These are phyloP conservation scores for Mormyrus proboscirostris DNA, from an alignment of 2,797 vertebrate genomes.

Conservation along the genomic window DNA sequence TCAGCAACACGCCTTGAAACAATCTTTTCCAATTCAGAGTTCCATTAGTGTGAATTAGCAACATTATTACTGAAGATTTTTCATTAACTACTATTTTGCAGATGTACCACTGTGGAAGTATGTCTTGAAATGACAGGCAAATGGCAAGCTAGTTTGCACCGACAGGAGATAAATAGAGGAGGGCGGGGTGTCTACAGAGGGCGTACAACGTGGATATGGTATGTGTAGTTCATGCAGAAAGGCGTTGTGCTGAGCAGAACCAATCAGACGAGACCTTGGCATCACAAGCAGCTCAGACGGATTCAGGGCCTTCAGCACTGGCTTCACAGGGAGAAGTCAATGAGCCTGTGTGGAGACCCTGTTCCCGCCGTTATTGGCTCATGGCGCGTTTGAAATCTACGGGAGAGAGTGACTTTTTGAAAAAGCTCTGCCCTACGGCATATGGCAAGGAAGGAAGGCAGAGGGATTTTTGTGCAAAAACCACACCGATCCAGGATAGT, in stretches of 20 bases:
- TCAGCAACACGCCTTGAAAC: not conserved
- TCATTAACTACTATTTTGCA: not conserved
- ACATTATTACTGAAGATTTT: not conserved
- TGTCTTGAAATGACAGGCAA: not conserved
- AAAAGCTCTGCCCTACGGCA: slow-evolving; percentile 8
- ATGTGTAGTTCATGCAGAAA: not conserved
- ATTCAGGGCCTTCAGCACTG: not conserved
- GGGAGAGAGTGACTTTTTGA: not conserved
- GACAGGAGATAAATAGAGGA: not conserved
- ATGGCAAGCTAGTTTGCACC: not conserved
- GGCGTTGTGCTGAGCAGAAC: not conserved
- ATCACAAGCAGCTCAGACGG: slow-evolving; percentile 6
- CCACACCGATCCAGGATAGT: slow-evolving; percentile 30
- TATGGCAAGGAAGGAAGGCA: not conserved
- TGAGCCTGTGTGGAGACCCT: not conserved
- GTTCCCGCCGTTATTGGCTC: slow-evolving; percentile 7
- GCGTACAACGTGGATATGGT: not conserved
- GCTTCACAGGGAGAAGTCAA: not conserved
- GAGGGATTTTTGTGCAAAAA: slow-evolving; percentile 17
- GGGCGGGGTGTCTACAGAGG: not conserved
- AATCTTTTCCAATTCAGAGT: not conserved
- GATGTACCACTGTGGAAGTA: not conserved
- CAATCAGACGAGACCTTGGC: slow-evolving; percentile 7
- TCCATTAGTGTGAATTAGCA: not conserved
- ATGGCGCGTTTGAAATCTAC: slow-evolving; percentile 12